Conservation (phyloP, 2,888 invertebrate genomes). For the Rutpela maculata region DNA sequence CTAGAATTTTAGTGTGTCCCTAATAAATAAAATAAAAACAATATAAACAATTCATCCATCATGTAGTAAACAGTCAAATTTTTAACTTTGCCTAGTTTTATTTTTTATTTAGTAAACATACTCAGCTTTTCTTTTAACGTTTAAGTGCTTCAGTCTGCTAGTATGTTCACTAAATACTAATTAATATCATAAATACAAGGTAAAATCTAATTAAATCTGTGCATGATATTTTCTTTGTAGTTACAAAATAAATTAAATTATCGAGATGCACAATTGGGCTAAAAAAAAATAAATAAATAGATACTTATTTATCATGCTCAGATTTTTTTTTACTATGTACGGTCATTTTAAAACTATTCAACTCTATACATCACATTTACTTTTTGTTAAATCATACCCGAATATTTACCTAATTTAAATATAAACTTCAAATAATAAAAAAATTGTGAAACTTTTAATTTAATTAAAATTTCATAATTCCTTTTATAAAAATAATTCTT, state of each 20-base stretch:
- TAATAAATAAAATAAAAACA: slow-evolving; percentile 37
- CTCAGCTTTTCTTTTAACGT: neutral
- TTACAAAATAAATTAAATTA: slow-evolving; percentile 50
- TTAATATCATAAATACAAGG: slow-evolving; percentile 59
- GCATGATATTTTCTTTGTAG: slow-evolving; percentile 60
- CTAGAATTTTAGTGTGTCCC: slow-evolving; percentile 27
- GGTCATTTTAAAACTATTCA: slow-evolving; percentile 68
- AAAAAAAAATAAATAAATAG: slow-evolving; percentile 46
- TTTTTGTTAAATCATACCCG: slow-evolving; percentile 48
- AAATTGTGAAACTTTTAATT: slow-evolving; percentile 32
- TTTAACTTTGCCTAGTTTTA: slow-evolving; percentile 41
- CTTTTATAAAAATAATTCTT: slow-evolving; percentile 38
- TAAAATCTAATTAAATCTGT: slow-evolving; percentile 61
- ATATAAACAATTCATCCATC: slow-evolving; percentile 43
- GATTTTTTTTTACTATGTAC: slow-evolving; percentile 69
- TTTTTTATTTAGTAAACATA: slow-evolving; percentile 37
- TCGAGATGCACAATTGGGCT: slow-evolving; percentile 38
- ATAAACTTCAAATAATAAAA: slow-evolving; percentile 45
- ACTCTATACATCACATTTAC: slow-evolving; percentile 58
- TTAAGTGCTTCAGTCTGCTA: slow-evolving; percentile 19
- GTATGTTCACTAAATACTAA: slow-evolving; percentile 44
- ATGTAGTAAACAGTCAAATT: slow-evolving; percentile 43
- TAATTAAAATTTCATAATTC: slow-evolving; percentile 25
- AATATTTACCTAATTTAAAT: slow-evolving; percentile 62
- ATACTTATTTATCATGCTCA: slow-evolving; percentile 63